Base-by-base conservation (phyloP, 1,140 invertebrate genomes). In the Agrilus planipennis region DNA sequence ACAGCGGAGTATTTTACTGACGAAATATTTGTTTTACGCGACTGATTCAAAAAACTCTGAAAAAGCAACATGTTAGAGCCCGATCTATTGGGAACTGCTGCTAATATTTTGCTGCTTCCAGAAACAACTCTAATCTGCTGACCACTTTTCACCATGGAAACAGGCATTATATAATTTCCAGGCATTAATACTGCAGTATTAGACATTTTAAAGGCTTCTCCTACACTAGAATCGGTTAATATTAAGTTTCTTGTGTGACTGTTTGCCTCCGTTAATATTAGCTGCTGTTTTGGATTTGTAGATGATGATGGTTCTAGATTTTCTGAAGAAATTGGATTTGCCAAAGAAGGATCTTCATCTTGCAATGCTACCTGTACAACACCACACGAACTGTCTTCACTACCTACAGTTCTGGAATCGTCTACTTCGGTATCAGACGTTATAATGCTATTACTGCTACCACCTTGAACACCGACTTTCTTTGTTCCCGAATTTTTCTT, bases 51-150 rank as follows among this genome's bases (percentile, higher is more conserved):
- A 38, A 72, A 68, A 14, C 69, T 70, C 39, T 73, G 71, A 2
- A 73, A 62, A 0, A 73, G 60, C 0, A 73, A 50, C 25, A 71
- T 59, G 41, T 72, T 73, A 0, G 64, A 53, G 10, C 70, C 62
- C 0, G 70, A 64, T 11, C 75, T 69, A 15, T 74, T 70, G 0
- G 75, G 72, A 2, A 75, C 66, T 0, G 77, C 73, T 3, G 73
- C 71, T 5, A 81, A 57, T 14, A 79, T 62, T 52, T 79, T 80
- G 3, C 74, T 75, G 0, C 72, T 73, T 10, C 77, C 73, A 29
- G 77, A 78, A 0, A 81, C 76, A 30, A 81, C 78, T 0, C 76
- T 76, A 34, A 80, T 78, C 42, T 79, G 77, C 44, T 79, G 76
- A 3, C 76, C 73, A 10, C 75, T 70, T 59, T 81, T 80, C 20